These are phyloP conservation scores for Origma solitaria DNA, from an alignment of 2,113 vertebrate species.

Conservation along the genomic window DNA sequence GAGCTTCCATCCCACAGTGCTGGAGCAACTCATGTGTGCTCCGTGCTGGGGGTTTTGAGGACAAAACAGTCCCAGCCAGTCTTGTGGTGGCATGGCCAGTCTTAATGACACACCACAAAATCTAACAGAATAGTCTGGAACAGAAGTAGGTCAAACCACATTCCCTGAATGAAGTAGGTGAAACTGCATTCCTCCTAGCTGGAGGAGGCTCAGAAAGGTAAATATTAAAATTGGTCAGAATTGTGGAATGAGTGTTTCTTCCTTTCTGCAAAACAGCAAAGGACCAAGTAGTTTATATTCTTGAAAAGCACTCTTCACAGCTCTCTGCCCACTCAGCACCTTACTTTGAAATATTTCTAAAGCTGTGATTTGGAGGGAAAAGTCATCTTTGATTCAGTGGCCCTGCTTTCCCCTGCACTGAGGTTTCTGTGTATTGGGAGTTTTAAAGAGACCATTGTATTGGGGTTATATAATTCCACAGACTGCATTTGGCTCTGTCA, in stretches of 20 bases:
- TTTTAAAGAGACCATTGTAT: not conserved
- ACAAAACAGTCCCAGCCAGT: not conserved
- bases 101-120: not conserved
- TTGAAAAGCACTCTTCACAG: not conserved
- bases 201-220: not conserved
- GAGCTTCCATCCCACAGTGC: not conserved
- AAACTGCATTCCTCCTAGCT: not conserved
- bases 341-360: not conserved
- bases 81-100: not conserved
- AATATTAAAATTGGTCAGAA: not conserved
- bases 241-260: not conserved
- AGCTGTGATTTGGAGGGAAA: not conserved
- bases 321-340: not conserved
- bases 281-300: not conserved
- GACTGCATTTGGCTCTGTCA: not conserved
- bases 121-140: not conserved
- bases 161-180: not conserved
- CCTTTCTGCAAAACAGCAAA: not conserved
- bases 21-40: not conserved
- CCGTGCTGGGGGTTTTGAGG: not conserved
- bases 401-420: not conserved
- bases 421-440: not conserved
- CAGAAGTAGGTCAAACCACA: not conserved
- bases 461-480: not conserved
- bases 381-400: not conserved